A percentile compares a stretch with the other conserved stretches of the same genome.
These are phyloP conservation scores for Rhabdophis nuchalis DNA, from an alignment of 2,797 vertebrate species.

Conservation along the genomic window DNA sequence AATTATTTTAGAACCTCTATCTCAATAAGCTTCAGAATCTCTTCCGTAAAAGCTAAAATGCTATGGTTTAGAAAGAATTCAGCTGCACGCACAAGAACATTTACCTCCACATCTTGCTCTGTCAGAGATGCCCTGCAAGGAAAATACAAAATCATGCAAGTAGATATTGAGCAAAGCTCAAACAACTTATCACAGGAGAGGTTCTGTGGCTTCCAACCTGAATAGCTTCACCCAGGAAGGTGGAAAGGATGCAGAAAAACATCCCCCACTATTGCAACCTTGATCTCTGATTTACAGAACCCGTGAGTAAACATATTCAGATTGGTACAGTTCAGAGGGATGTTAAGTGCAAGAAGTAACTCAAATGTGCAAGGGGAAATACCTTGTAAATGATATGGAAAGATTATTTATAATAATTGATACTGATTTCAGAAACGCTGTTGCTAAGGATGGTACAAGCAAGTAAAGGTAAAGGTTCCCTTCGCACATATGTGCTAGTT, in stretches of 20 bases:
- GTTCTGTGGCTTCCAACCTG: not conserved
- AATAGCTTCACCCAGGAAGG: not conserved
- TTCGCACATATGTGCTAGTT: too few relatives aligned
- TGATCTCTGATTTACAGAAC: not conserved
- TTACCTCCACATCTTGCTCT: conserved; percentile 67
- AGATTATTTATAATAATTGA: not conserved
- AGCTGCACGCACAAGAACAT: not conserved
- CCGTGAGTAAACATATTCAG: not conserved
- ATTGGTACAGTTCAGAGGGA: not conserved
- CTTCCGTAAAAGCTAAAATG: not conserved
- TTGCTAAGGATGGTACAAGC: not conserved
- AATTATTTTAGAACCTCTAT: not conserved
- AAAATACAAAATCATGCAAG: conserved; percentile 26
- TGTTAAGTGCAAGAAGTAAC: not conserved
- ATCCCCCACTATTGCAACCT: not conserved
- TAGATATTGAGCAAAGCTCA: not conserved
- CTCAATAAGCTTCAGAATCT: conserved; percentile 25
- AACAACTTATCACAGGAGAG: not conserved
- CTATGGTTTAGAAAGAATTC: not conserved
- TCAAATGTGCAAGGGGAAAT: not conserved
- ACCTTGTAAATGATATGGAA: not conserved
- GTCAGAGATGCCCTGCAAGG: conserved; percentile 56
- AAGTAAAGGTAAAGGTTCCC: too few relatives aligned
- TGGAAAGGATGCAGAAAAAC: not conserved
- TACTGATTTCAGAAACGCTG: not conserved